Evolutionary conservation across 2,113 vertebrate genomes (phyloP), one percentile per base, ranked within the genome.

Genomic region (Apaloderma vittatum): DNA sequence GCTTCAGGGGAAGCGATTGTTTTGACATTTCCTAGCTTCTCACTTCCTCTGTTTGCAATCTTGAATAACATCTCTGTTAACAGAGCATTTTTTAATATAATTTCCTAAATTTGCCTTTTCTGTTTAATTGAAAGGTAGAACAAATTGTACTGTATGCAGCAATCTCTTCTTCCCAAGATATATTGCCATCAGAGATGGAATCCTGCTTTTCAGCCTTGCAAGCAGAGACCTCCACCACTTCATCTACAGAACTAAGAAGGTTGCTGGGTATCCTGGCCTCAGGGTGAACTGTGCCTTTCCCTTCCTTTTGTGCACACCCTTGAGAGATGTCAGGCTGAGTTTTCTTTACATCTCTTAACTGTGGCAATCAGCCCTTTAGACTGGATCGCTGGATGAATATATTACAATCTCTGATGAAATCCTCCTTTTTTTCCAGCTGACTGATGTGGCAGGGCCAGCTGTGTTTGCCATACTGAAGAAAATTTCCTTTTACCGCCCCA

Each of bases 361-460:
- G 76, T 86, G 79, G 46, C 46, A 84, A 67, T 29, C 37, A 89
- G 34, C 34, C 29, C 30, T 58, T 67, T 21, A 70, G 48, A 22
- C 24, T 80, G 46, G n/a, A 46, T 86, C 55, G 79, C 82, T 73
- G 78, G 8, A 48, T 76, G 12, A 72, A 45, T 57, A 71, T 67
- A 68, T 72, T 45, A 87, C 49, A 59, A 21, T 11, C 62, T 62
- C 43, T 74, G 86, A 94, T 86, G 40, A 95, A 92, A 90, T 24
- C 62, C 76, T 76, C 15, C 45, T 27, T 79, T 84, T 84, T 30
- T 79, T 70, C 59, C 16, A 9, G n/a, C 24, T 92, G 72, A 88
- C 43, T 92, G 79, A 88, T 93, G 78, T 92, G 91, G 51, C 79
- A 94, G 59, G 46, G 17, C 72, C 79, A 90, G 75, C 55, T 92